These are phyloP conservation scores for Chaetodon trifascialis DNA, from an alignment of 2,113 vertebrate genomes.

Conservation along the genomic window DNA sequence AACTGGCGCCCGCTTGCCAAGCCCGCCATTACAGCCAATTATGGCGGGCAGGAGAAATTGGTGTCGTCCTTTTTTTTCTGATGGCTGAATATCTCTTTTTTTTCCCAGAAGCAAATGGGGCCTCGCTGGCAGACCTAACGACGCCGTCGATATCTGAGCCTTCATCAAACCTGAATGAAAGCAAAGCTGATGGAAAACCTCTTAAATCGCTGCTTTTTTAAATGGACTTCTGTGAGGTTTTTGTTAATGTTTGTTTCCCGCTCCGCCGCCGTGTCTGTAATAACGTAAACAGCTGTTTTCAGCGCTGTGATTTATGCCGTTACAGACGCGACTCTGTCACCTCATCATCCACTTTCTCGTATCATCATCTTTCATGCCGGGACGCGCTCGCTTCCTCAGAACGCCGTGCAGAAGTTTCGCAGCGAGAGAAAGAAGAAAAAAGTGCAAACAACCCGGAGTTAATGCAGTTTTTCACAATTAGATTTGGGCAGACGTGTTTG, in stretches of 20 bases:
- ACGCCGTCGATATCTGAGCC: slow-evolving; percentile 2
- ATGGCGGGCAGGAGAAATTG: slow-evolving; percentile 64
- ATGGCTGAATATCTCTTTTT: slow-evolving; percentile 65
- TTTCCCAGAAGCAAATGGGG: slow-evolving; percentile 46
- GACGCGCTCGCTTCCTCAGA: slow-evolving; percentile 19
- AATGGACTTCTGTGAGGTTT: slow-evolving; percentile 18
- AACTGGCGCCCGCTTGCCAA: slow-evolving; percentile 74
- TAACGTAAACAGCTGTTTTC: slow-evolving; percentile 2
- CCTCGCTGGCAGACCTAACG: slow-evolving; percentile 48
- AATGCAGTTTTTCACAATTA: slow-evolving; percentile 74
- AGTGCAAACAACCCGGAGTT: slow-evolving; percentile 65
- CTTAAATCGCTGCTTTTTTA: background rate
- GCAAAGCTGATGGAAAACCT: slow-evolving; percentile 2
- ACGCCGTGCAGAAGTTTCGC: slow-evolving; percentile 48
- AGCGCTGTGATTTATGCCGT: slow-evolving; percentile 24
- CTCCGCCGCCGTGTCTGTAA: background rate
- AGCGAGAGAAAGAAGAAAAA: slow-evolving; percentile 7
- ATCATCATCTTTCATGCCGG: slow-evolving; percentile 31
- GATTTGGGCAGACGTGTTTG: slow-evolving; percentile 70
- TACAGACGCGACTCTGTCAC: slow-evolving; percentile 33
- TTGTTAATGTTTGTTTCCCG: background rate
- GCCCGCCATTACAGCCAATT: slow-evolving; percentile 78
- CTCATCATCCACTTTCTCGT: slow-evolving; percentile 23
- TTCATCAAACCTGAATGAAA: slow-evolving; percentile 37
- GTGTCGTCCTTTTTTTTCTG: slow-evolving; percentile 43